Evolutionary conservation across 1,140 invertebrate species (phyloP).

Genomic region (Tyrophagus putrescentiae): DNA sequence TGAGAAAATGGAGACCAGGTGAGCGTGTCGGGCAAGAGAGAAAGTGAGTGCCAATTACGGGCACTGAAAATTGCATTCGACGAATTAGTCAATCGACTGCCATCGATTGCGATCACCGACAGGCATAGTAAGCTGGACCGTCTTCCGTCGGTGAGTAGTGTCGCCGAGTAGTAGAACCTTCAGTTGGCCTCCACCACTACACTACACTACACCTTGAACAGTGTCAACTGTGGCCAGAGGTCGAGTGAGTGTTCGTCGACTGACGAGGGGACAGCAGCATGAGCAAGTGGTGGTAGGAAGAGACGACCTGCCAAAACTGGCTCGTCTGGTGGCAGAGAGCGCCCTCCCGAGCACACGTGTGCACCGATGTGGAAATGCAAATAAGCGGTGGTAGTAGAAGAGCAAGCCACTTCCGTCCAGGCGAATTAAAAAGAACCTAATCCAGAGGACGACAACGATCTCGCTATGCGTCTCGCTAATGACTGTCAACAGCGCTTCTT

Average conservation of each 20-base stretch:
- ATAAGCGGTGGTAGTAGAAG: not conserved
- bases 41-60: constrained; percentile 11
- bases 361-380: constrained; percentile 13
- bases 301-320: not conserved
- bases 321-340: too few relatives aligned
- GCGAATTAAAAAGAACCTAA: too few relatives aligned
- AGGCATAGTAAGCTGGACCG: too few relatives aligned
- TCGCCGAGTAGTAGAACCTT: too few relatives aligned
- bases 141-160: too few relatives aligned
- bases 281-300: too few relatives aligned
- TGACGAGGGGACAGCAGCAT: too few relatives aligned
- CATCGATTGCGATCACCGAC: too few relatives aligned
- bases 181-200: too few relatives aligned
- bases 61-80: not conserved
- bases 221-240: too few relatives aligned
- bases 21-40: not conserved
- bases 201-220: too few relatives aligned
- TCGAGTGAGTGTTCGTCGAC: too few relatives aligned
- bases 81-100: constrained; percentile 4
- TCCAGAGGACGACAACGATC: not conserved
- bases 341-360: not conserved
- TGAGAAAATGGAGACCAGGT: not conserved
- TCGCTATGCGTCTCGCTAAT: not conserved
- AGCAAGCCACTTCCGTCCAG: constrained; percentile 10
- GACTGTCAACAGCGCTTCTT: not conserved